Evolutionary conservation across 2,888 invertebrate species (phyloP), one percentile per base, ranked within the genome.

Genomic region (Sarcophaga subvicina): DNA sequence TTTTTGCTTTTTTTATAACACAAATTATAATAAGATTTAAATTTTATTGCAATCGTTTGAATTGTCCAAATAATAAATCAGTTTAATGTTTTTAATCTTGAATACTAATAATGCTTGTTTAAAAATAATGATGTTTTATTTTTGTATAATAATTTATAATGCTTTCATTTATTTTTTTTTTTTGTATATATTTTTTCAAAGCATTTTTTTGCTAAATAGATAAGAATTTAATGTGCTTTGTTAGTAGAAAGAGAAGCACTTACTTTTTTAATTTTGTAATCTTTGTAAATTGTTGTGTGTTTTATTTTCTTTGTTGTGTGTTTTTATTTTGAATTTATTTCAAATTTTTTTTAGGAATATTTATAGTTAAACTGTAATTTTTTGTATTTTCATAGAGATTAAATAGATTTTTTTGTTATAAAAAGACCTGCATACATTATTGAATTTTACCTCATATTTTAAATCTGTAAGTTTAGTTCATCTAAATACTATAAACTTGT

Each of bases 391-490:
- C 60, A 20, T 83, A 64, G 22, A 80, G 67, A 75, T 76, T 76
- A 83, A 59, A 86, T 54, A 63, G 22, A n/a, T 79, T 66, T 80
- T 80, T 37, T 14, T 54, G 12, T 72, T 82, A 73, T 82, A 77
- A 85, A 85, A 85, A 72, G 67, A 75, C 81, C 80, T 80, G 84
- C 84, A 75, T 75, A 27, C 66, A 49, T 69, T 70, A 47, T 73
- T 73, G 10, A 12, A n/a, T 73, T 47, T 12, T 72, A 20, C 20
- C 37, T 37, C 22, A 70, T 60, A 73, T n/a, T 64, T 63, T 76
- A 25, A 45, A 66, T 54, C 6, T 62, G 47, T 69, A 73, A 25
- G 14, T 27, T 47, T 63, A 59, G 63, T 45, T 73, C 62, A 47
- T 70, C 69, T 79, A 83, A 63, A 63, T 75, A 71, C 25, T 80